These are phyloP conservation scores for Silurus lanzhouensis DNA, from an alignment of 2,797 vertebrate genomes.

Conservation along the genomic window DNA sequence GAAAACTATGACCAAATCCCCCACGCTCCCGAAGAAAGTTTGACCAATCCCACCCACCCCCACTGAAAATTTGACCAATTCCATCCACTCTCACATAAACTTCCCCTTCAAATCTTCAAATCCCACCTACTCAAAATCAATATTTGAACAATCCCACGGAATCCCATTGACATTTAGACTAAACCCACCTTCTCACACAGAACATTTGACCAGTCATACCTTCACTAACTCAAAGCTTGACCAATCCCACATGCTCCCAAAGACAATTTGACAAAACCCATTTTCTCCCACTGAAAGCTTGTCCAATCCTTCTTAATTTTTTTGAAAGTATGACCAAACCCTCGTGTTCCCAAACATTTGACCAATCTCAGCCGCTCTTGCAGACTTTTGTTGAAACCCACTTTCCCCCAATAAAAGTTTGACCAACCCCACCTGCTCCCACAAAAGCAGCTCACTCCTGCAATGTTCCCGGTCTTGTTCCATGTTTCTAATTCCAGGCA, in stretches of 20 bases:
- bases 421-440: no score
- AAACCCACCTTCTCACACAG: no score
- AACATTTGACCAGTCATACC: neutral
- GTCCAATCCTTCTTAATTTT: neutral
- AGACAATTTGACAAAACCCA: neutral
- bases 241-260: neutral
- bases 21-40: fast-evolving
- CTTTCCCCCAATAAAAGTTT: neutral
- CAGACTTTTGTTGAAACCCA: neutral
- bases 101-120: no score
- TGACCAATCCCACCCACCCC: no score
- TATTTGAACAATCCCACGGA: no score
- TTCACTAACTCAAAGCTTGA: neutral
- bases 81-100: no score
- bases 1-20: neutral
- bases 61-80: no score
- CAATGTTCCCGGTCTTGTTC: neutral
- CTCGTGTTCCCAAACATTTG: neutral
- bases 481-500: neutral
- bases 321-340: neutral
- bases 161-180: no score
- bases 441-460: neutral
- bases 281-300: neutral
- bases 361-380: neutral
- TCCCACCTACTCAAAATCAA: no score